A percentile compares a stretch with the other conserved stretches of the same genome.
Evolutionary conservation across 2,113 vertebrate genomes (phyloP).

Genomic region (Ascaphus truei): DNA sequence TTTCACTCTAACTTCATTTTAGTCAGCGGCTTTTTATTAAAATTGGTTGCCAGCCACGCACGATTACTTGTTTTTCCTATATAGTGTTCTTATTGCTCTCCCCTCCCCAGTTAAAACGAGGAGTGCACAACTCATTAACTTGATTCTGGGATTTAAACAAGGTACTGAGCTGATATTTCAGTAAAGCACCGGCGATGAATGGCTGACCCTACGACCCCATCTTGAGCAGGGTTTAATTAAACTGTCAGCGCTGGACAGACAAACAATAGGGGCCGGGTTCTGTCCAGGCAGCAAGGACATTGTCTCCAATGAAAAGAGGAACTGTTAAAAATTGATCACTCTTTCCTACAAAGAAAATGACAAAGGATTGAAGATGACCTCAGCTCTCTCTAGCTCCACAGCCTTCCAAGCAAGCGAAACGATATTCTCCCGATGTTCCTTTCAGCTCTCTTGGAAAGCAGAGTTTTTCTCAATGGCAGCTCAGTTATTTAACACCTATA

Average conservation of each 20-base stretch:
- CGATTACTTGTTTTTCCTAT: too few relatives aligned
- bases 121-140: slow-evolving; percentile 46
- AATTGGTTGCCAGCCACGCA: too few relatives aligned
- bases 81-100: background rate
- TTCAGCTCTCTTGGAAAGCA: background rate
- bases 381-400: slow-evolving; percentile 2
- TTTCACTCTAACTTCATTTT: too few relatives aligned
- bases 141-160: slow-evolving; percentile 45
- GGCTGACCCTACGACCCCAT: slow-evolving; percentile 49
- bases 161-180: slow-evolving; percentile 52
- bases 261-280: slow-evolving; percentile 46
- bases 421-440: background rate
- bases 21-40: too few relatives aligned
- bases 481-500: slow-evolving; percentile 1
- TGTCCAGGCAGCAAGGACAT: slow-evolving; percentile 32
- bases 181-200: slow-evolving; percentile 18
- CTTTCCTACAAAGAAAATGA: slow-evolving; percentile 34
- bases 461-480: background rate
- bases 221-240: slow-evolving; percentile 59
- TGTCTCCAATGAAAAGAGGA: slow-evolving; percentile 27
- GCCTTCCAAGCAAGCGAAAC: slow-evolving; percentile 19
- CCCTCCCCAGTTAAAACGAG: fast-evolving
- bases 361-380: slow-evolving; percentile 42
- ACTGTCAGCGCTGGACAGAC: slow-evolving; percentile 52
- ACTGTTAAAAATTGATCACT: slow-evolving; percentile 50